Evolutionary conservation across 2,113 vertebrate species (phyloP), one percentile per base, ranked within the genome.

Genomic region (Raja brachyura): DNA sequence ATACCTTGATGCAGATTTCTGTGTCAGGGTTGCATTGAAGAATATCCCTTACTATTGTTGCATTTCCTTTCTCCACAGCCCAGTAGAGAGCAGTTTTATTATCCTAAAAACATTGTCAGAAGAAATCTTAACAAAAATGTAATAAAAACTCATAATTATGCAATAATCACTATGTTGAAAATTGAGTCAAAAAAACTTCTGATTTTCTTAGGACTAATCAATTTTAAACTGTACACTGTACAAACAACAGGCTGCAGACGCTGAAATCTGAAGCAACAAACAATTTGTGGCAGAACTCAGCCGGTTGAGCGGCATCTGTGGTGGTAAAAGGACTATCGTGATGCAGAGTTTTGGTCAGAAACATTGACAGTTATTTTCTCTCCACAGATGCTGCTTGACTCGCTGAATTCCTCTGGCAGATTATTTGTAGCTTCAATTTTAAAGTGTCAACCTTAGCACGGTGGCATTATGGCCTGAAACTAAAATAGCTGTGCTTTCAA

Each of bases 1-100:
- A 73, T 96, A 99, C 99, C 98, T 99, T 99, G 0, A 98, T 98
- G 96, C 97, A 98, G 90, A 97, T 98, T 95, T 99, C 99, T 0
- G 99, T 99, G 93, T 99, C 98, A 4, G 99, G 99, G 93, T 98
- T 99, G 95, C 99, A 99, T 70, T 99, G 98, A 93, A 99, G 95
- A 95, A 99, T 99, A 94, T 99, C 99, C 94, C 98, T 97, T 94
- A 99, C 98, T 98, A 99, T 99, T 25, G 97, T 97, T 4, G 98
- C 97, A 1, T 99, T 99, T 88, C 98, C 98, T 94, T 99, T 99
- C 94, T 99, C 99, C 93, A 99, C 98, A 85, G 98, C 98, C 99
- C 99, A 99, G 94, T 99, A 99, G 93, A 99, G 95, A 93, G 98
- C 98, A 93, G 98, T 99, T 95, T 99, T 99, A 94, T 98, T 97